Evolutionary conservation across 2,888 invertebrate genomes (phyloP).

Genomic region (Oscheius sp.): DNA sequence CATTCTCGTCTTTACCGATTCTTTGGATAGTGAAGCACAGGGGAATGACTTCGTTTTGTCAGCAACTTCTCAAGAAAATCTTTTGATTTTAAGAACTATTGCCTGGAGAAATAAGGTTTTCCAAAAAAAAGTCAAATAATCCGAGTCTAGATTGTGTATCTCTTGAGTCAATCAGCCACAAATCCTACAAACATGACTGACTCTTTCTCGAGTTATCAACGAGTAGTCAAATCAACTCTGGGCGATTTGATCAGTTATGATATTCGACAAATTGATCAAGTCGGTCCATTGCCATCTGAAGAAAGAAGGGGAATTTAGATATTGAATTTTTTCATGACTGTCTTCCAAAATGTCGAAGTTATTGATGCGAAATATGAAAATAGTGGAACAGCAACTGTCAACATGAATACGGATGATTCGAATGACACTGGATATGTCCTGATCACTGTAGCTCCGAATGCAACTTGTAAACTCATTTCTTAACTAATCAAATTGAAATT

Average conservation of each 20-base stretch:
- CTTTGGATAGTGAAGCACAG: conserved; percentile 1
- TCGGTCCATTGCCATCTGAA: neutral
- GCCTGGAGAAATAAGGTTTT: conserved; percentile 19
- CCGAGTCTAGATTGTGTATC: conserved; percentile 9
- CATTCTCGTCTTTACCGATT: conserved; percentile 25
- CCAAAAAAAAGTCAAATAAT: neutral
- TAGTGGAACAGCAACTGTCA: neutral
- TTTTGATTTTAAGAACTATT: conserved; percentile 5
- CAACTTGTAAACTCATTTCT: neutral
- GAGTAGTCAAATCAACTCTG: neutral
- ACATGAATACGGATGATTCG: neutral
- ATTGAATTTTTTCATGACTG: neutral
- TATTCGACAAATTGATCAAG: neutral
- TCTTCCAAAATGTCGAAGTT: conserved; percentile 9
- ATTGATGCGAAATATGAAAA: neutral
- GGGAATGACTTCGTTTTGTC: neutral
- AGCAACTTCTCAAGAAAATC: neutral
- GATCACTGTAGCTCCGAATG: conserved; percentile 1
- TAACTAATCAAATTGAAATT: neutral
- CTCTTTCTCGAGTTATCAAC: neutral
- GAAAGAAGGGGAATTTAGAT: neutral
- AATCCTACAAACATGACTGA: neutral
- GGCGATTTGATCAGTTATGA: neutral
- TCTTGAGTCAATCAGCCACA: neutral
- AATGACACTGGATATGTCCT: neutral